Base-by-base conservation (phyloP, 2,797 vertebrate genomes). In the Cirrhinus molitorella region DNA sequence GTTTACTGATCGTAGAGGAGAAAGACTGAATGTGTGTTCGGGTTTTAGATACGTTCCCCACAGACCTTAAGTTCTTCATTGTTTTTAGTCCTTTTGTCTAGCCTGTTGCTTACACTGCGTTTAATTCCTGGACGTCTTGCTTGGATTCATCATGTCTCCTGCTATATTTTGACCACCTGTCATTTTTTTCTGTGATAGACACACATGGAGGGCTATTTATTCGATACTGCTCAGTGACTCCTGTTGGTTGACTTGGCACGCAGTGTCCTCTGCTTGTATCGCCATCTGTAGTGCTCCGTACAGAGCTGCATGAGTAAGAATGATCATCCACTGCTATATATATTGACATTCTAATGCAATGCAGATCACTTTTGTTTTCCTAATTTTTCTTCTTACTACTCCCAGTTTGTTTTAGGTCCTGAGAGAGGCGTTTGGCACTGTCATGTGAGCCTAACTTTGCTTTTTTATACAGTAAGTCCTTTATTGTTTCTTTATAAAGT, bases 1-100 rank as follows among this genome's bases (percentile, higher is more conserved):
- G 84, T 85, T 85, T 85, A 81, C 84, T 78, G 73, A 85, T 76
- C 47, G 47, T 71, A 72, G 72, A 72, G 84, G 14, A 61, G 25
- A 34, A 59, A 63, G 68, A 61, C 55, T 49, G 55, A 76, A 65
- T 65, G 73, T 76, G 70, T 76, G 31, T 77, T 45, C 13, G 5
- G 40, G 17, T 81, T 76, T 71, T 19, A 53, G 71, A 37, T 57
- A 59, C 14, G 12, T 11, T 13, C 5, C 13, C 23, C 49, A 31
- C 12, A 77, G n/a, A 78, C 37, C 53, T 83, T 31, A 77, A 59
- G 68, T 79, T 84, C 66, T 34, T 31, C 19, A 53, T 53, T 78
- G 61, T 76, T 67, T 83, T 55, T 19, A 17, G 10, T 57, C 19
- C 8, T 40, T 66, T 76, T 68, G 80, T 83, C 45, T 83, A 55